These are phyloP conservation scores for Cebidichthys violaceus DNA, from an alignment of 2,113 vertebrate genomes.

Conservation along the genomic window DNA sequence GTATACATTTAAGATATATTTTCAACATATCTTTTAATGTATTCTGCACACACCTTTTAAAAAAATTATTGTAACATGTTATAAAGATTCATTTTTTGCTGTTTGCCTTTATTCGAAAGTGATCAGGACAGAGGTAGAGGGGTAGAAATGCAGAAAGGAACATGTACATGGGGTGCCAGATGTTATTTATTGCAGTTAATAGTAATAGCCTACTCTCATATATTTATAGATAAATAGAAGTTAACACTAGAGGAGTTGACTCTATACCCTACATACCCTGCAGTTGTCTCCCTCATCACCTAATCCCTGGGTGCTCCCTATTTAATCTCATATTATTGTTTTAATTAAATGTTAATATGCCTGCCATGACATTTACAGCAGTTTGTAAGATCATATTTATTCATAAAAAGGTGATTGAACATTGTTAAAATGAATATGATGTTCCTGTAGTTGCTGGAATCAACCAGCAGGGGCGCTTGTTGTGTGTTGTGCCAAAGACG, in stretches of 20 bases:
- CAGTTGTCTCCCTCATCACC: neutral
- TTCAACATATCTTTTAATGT: neutral
- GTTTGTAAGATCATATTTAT: neutral
- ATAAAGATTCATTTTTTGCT: no score
- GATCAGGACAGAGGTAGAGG: no score
- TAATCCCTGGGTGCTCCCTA: neutral
- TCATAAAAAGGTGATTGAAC: neutral
- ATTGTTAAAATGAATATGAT: neutral
- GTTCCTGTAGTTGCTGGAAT: neutral
- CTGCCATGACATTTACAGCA: neutral
- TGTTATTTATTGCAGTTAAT: neutral
- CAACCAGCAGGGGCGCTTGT: slow-evolving; percentile 23
- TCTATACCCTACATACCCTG: neutral
- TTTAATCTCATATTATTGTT: neutral
- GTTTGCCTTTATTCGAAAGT: no score
- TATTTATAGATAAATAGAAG: neutral
- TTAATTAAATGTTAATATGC: neutral
- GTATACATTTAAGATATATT: neutral
- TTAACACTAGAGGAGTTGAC: neutral
- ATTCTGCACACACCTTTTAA: neutral
- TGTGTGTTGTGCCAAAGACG: neutral
- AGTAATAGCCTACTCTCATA: neutral
- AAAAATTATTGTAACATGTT: no score
- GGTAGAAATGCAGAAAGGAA: no score
- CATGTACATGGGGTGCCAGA: no score